Percentiles rank a stretch among this genome's conserved stretches.
Evolutionary conservation across 1,140 invertebrate genomes (phyloP).

Genomic region (Rhizoglyphus robini): DNA sequence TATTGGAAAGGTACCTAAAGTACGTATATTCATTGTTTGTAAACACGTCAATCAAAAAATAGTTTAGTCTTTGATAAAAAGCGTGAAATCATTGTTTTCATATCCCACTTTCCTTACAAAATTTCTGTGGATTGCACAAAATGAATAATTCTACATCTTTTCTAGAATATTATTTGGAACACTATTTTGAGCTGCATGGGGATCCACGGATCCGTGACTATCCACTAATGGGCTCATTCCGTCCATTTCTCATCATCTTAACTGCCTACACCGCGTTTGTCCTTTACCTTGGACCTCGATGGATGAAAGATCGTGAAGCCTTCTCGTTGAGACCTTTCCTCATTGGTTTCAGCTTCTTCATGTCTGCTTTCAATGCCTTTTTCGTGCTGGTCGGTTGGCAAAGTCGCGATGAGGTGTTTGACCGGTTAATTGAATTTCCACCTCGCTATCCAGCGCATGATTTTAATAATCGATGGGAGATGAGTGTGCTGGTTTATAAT

Average conservation of each 20-base stretch:
- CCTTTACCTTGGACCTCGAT: slow-evolving; percentile 18
- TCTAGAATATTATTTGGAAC: slow-evolving; percentile 16
- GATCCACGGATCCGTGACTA: slow-evolving; percentile 18
- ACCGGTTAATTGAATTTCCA: neutral
- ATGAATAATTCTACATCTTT: no score
- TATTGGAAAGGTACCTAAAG: no score
- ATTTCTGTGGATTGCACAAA: no score
- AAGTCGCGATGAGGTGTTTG: neutral
- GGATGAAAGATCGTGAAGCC: slow-evolving; percentile 24
- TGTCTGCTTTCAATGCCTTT: slow-evolving; percentile 20
- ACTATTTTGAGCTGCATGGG: slow-evolving; percentile 18
- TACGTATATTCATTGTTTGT: no score
- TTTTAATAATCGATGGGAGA: slow-evolving; percentile 36
- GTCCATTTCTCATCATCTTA: neutral
- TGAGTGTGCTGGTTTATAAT: slow-evolving; percentile 34
- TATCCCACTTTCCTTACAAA: no score
- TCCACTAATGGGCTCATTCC: slow-evolving; percentile 15
- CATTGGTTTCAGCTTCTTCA: slow-evolving; percentile 20
- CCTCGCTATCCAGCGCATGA: slow-evolving; percentile 8
- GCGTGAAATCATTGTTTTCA: no score
- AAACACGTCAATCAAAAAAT: no score
- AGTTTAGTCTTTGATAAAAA: no score
- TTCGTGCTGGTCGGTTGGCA: slow-evolving; percentile 22
- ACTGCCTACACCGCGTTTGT: slow-evolving; percentile 18
- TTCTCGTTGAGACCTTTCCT: slow-evolving; percentile 17